Evolutionary conservation across 2,888 invertebrate genomes (phyloP).

Genomic region (Erannis defoliaria): DNA sequence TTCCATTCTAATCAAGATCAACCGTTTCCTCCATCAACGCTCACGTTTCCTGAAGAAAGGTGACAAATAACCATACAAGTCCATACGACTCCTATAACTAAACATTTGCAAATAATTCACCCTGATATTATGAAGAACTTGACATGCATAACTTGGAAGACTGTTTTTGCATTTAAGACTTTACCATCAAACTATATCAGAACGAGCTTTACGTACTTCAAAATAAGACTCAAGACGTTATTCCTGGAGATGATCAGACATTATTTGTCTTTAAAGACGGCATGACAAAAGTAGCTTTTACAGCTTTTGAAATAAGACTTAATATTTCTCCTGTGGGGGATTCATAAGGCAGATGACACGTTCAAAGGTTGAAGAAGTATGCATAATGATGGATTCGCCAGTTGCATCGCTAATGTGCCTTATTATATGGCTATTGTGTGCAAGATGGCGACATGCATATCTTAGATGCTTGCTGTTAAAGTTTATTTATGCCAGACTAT

Average conservation of each 20-base stretch:
- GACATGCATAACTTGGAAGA: conserved; percentile 49
- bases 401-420: conserved; percentile 68
- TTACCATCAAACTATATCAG: conserved; percentile 5
- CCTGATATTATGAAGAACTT: conserved; percentile 54
- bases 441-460: conserved; percentile 61
- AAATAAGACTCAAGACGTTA: conserved; percentile 27
- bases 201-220: conserved; percentile 13
- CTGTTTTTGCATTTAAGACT: conserved; percentile 23
- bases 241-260: not conserved
- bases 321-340: conserved; percentile 23
- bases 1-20: conserved; percentile 36
- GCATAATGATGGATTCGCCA: conserved; percentile 69
- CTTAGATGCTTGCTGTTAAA: conserved; percentile 42
- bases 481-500: not conserved
- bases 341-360: conserved; percentile 60
- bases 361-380: conserved; percentile 62
- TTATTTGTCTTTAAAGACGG: not conserved
- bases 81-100: conserved; percentile 8
- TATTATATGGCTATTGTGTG: conserved; percentile 62
- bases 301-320: conserved; percentile 29
- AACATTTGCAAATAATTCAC: conserved; percentile 45
- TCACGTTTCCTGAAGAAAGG: conserved; percentile 31
- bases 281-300: conserved; percentile 17
- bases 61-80: conserved; percentile 39
- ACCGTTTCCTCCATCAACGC: conserved; percentile 40